These are phyloP conservation scores for Propithecus perrieri DNA, from an alignment of 2,797 vertebrate species.

Conservation along the genomic window DNA sequence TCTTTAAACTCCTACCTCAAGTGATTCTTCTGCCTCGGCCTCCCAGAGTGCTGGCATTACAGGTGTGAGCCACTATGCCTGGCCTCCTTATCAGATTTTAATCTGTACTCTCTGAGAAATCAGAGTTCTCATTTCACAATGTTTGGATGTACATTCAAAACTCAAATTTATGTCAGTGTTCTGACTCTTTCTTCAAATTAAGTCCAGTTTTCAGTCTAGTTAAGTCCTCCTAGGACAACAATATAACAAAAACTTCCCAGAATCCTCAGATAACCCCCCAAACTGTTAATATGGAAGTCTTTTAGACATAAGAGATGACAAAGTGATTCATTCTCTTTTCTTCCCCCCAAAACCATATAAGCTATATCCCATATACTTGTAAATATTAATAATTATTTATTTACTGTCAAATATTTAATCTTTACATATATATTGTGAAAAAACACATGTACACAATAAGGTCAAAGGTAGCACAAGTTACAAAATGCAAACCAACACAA, in stretches of 20 bases:
- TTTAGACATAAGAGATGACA: background rate
- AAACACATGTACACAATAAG: background rate
- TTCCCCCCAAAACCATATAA: background rate
- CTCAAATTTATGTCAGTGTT: background rate
- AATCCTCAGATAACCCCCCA: background rate
- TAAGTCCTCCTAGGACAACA: background rate
- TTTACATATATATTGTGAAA: slow-evolving; percentile 5
- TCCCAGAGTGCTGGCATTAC: background rate
- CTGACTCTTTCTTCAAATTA: slow-evolving; percentile 29
- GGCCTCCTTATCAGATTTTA: background rate
- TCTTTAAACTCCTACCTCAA: background rate
- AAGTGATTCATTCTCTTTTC: background rate
- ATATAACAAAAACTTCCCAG: background rate
- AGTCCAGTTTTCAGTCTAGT: background rate
- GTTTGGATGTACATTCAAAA: slow-evolving; percentile 1
- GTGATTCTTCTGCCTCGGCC: background rate
- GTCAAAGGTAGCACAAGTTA: background rate
- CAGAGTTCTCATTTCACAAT: background rate
- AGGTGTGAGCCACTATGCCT: background rate
- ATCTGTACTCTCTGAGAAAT: background rate
- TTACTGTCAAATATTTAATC: background rate
- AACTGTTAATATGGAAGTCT: background rate
- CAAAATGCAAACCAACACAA: background rate
- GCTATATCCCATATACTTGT: background rate
- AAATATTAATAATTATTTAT: slow-evolving; percentile 20